phyloP scores from a whole-genome alignment of 37 sponge, comb jelly and placozoan species.

The Ianthella basta region DNA sequence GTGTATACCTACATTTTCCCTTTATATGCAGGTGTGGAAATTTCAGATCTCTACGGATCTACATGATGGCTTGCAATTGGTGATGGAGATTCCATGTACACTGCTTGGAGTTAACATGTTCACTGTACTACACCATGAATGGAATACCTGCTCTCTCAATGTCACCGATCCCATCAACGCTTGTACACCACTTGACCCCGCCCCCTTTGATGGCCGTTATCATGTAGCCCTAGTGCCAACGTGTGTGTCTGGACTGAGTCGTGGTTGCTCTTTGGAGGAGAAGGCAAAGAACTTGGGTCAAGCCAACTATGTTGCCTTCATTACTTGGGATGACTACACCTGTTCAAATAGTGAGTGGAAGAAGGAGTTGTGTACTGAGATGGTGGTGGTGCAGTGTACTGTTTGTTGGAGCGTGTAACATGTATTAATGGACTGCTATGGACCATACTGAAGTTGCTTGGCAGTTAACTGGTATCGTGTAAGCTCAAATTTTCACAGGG shows the following conservation, averaged over 20 bases:
- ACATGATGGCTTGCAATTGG: no score
- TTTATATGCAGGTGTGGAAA: no score
- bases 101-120: no score
- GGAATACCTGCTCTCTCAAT: neutral
- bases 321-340: neutral
- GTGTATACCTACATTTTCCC: no score
- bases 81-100: no score
- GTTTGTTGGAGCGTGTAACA: neutral
- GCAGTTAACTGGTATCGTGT: no score
- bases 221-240: neutral
- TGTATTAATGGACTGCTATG: no score
- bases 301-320: conserved; percentile 10
- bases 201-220: neutral
- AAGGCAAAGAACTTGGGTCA: neutral
- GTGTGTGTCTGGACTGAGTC: no score
- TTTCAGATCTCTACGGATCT: no score
- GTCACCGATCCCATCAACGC: neutral
- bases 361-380: neutral
- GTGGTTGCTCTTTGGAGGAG: neutral
- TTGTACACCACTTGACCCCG: neutral
- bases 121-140: neutral
- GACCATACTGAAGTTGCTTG: no score
- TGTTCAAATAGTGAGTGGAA: neutral
- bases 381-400: neutral
- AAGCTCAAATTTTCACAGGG: no score